These are phyloP conservation scores for Centropus unirufus DNA, from an alignment of 2,113 vertebrate species.

Conservation along the genomic window DNA sequence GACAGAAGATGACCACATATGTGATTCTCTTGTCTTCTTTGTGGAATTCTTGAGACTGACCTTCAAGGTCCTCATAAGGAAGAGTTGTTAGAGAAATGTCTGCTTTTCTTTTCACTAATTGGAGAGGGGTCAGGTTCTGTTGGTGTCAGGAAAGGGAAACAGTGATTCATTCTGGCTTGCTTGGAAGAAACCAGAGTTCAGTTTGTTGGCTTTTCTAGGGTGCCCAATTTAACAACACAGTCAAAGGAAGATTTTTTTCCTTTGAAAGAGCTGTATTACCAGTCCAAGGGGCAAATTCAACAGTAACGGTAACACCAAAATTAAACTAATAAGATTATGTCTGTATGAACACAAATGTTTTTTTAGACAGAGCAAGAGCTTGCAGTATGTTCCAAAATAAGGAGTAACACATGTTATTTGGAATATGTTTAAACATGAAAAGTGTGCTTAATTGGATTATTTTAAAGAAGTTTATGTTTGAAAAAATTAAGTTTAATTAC, in stretches of 20 bases:
- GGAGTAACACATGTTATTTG: background rate
- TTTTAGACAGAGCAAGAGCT: background rate
- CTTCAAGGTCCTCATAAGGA: background rate
- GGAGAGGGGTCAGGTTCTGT: background rate
- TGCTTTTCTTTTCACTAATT: background rate
- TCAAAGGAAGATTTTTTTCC: background rate
- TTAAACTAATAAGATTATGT: background rate
- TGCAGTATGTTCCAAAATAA: background rate
- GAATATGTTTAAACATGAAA: background rate
- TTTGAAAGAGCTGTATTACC: background rate
- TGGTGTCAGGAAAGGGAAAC: background rate
- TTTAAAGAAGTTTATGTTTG: constrained; percentile 20
- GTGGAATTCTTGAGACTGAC: background rate
- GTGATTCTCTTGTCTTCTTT: background rate
- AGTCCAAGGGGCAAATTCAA: background rate
- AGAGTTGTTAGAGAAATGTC: background rate
- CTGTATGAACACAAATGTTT: background rate
- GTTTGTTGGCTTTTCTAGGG: background rate
- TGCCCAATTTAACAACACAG: background rate
- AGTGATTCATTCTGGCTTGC: background rate
- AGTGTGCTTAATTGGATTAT: background rate
- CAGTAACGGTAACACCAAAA: background rate
- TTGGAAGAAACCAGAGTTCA: background rate
- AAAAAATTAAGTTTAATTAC: constrained; percentile 4
- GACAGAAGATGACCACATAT: background rate